These are phyloP conservation scores for Megaceryle torquata DNA, from an alignment of 2,113 vertebrate species.

Conservation along the genomic window DNA sequence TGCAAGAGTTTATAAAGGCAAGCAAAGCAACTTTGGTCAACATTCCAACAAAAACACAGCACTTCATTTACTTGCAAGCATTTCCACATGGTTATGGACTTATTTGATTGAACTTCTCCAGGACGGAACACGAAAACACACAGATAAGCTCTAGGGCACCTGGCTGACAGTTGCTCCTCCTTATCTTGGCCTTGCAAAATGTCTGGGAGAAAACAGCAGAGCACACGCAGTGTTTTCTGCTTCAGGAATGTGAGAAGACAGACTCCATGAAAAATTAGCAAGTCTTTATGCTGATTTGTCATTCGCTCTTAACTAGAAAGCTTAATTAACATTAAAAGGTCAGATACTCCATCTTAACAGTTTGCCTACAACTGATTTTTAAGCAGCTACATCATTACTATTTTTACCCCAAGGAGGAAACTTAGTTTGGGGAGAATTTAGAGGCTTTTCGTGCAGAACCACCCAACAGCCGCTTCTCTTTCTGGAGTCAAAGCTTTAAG, in stretches of 20 bases:
- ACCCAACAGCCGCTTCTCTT: neutral
- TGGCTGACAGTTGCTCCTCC: conserved; percentile 30
- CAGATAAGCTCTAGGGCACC: conserved; percentile 55
- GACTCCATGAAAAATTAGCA: conserved; percentile 26
- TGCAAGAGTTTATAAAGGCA: neutral
- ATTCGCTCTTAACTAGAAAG: conserved; percentile 18
- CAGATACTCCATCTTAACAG: conserved; percentile 33
- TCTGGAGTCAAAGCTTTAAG: neutral
- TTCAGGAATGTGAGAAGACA: neutral
- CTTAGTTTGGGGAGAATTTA: neutral
- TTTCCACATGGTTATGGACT: neutral
- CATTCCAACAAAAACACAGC: neutral
- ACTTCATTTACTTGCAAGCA: neutral
- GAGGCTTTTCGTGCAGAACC: neutral
- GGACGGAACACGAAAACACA: neutral
- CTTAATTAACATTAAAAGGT: conserved; percentile 51
- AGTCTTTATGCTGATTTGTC: neutral
- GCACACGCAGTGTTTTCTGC: neutral
- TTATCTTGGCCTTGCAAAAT: conserved; percentile 49
- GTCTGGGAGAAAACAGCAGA: neutral
- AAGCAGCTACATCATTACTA: neutral
- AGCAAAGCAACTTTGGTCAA: neutral
- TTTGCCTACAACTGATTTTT: conserved; percentile 6
- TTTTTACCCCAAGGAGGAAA: neutral
- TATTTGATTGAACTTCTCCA: conserved; percentile 17